phyloP scores from a whole-genome alignment of 2,888 invertebrate genomes.

The Apantesis nais region DNA sequence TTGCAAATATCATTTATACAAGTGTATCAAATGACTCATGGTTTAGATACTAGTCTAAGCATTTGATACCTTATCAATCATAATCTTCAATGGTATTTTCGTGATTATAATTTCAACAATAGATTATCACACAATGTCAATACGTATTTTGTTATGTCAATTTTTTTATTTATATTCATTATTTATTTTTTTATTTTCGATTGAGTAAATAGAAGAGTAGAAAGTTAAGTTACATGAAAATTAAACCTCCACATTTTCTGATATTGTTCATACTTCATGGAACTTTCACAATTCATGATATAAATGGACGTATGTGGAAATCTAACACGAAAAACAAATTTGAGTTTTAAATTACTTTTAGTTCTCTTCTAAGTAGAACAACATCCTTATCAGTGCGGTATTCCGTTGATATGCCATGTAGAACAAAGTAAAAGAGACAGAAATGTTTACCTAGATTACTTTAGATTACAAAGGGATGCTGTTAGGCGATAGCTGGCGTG shows the following conservation, averaged over 20 bases:
- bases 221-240: conserved; percentile 20
- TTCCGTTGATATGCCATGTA: conserved; percentile 53
- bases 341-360: conserved; percentile 22
- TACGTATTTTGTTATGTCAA: neutral
- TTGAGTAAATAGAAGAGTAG: conserved; percentile 15
- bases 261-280: conserved; percentile 38
- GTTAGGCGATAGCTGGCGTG: conserved; percentile 54
- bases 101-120: conserved; percentile 3
- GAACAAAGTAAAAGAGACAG: conserved; percentile 49
- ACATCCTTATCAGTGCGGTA: conserved; percentile 57
- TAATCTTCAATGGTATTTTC: conserved; percentile 33
- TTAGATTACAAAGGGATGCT: conserved; percentile 60
- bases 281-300: conserved; percentile 9
- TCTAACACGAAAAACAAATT: conserved; percentile 13
- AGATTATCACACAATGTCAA: neutral
- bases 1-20: conserved; percentile 8
- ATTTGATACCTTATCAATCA: conserved; percentile 43
- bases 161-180: too few relatives aligned
- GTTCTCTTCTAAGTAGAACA: conserved; percentile 26
- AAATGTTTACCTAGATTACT: conserved; percentile 59
- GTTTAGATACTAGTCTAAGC: conserved; percentile 28
- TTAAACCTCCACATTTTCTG: conserved; percentile 30
- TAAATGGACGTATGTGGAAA: conserved; percentile 8
- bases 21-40: conserved; percentile 22
- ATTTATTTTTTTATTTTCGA: too few relatives aligned